Conservation (phyloP, 2,888 invertebrate genomes). For the Encarsia formosa region DNA sequence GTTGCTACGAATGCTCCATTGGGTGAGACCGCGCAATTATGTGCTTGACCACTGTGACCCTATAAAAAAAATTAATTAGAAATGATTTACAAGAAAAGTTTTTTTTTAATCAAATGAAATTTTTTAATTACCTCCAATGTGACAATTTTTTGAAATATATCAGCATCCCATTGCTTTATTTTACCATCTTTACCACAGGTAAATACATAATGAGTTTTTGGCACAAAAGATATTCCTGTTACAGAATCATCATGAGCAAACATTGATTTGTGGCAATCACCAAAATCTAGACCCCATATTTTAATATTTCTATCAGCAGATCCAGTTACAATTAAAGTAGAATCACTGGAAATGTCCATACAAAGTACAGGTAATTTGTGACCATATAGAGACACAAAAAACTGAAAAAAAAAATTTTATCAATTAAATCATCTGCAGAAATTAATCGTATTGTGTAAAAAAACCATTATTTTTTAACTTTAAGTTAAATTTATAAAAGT, state of each 20-base stretch:
- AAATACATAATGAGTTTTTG: slow-evolving; percentile 89
- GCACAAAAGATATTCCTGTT: slow-evolving; percentile 83
- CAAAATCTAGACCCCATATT: slow-evolving; percentile 98
- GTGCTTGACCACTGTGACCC: slow-evolving; percentile 81
- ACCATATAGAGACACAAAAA: slow-evolving; percentile 90
- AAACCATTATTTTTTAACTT: slow-evolving; percentile 8
- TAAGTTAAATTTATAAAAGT: neutral
- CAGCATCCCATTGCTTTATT: slow-evolving; percentile 96
- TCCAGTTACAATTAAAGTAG: slow-evolving; percentile 83
- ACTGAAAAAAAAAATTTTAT: slow-evolving; percentile 58
- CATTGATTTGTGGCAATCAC: slow-evolving; percentile 94
- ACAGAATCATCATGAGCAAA: slow-evolving; percentile 96
- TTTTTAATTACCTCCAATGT: slow-evolving; percentile 65
- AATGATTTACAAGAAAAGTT: neutral
- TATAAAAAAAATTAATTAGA: slow-evolving; percentile 41
- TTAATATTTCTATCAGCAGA: slow-evolving; percentile 94
- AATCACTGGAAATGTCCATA: slow-evolving; percentile 89
- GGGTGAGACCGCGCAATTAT: slow-evolving; percentile 71
- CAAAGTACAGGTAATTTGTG: slow-evolving; percentile 92
- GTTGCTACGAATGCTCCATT: slow-evolving; percentile 75
- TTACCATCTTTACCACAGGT: slow-evolving; percentile 90
- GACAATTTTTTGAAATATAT: slow-evolving; percentile 85
- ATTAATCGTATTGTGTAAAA: slow-evolving; percentile 3
- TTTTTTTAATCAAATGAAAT: neutral
- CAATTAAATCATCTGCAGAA: no score